These are phyloP conservation scores for Dallia pectoralis DNA, from an alignment of 2,797 vertebrate genomes.

Conservation along the genomic window DNA sequence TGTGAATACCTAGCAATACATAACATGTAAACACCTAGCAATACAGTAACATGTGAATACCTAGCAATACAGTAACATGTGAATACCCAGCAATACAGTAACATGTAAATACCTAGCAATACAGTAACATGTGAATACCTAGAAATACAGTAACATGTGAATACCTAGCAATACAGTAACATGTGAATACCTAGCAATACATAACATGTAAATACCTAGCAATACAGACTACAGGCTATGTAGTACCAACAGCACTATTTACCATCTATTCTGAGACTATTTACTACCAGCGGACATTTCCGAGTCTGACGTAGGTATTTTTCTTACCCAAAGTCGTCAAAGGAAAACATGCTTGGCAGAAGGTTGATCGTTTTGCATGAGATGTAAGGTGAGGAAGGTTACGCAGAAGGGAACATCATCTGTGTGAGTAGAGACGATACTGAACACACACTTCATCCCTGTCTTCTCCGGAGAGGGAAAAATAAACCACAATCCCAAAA, in stretches of 20 bases:
- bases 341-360: constrained; percentile 83
- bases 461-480: constrained; percentile 41
- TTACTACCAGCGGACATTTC: not conserved
- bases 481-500: constrained; percentile 40
- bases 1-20: not conserved
- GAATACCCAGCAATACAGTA: not conserved
- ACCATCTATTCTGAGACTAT: not conserved
- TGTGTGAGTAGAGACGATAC: constrained; percentile 42
- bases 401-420: constrained; percentile 57
- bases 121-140: not conserved
- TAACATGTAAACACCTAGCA: not conserved
- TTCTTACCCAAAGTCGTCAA: constrained; percentile 93
- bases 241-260: not conserved
- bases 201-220: not conserved
- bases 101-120: not conserved
- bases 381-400: constrained; percentile 58
- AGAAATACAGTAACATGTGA: not conserved
- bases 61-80: not conserved
- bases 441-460: constrained; percentile 49
- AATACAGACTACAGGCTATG: not conserved
- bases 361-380: constrained; percentile 36
- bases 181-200: not conserved
- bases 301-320: not conserved
- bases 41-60: not conserved
- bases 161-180: too few species aligned